phyloP scores from a whole-genome alignment of 2,113 vertebrate species.

The Cyprinodon tularosa region DNA sequence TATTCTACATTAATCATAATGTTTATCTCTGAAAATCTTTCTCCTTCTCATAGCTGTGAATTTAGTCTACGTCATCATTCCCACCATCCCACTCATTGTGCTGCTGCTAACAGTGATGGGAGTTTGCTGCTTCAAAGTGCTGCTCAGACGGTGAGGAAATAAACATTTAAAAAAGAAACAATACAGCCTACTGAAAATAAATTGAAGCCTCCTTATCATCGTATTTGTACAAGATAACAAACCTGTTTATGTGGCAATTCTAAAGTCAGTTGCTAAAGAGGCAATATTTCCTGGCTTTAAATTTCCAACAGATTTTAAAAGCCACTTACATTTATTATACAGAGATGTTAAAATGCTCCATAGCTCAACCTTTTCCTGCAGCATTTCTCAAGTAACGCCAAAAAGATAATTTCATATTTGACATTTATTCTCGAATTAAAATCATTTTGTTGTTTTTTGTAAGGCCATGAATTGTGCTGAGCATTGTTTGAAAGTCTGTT shows the following conservation, averaged over 20 bases:
- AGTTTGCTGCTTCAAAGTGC: conserved; percentile 86
- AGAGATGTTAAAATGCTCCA: background rate
- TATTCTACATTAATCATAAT: background rate
- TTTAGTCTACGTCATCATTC: conserved; percentile 86
- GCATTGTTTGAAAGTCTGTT: no score
- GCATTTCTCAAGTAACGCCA: background rate
- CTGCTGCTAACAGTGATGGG: conserved; percentile 80
- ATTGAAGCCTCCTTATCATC: background rate
- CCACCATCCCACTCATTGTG: conserved; percentile 85
- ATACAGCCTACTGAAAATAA: background rate
- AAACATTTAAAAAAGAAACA: background rate
- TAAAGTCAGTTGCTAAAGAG: background rate
- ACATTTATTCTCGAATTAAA: no score
- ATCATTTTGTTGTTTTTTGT: no score
- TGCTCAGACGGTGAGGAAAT: conserved; percentile 80
- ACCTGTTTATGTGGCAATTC: background rate
- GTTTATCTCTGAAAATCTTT: background rate
- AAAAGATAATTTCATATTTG: no score
- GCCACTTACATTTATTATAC: background rate
- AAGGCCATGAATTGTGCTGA: no score
- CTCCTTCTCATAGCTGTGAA: conserved; percentile 74
- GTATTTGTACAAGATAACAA: background rate
- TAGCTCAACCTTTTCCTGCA: background rate
- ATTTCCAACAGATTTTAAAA: background rate
- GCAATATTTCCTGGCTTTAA: background rate